phyloP scores from a whole-genome alignment of 1,140 invertebrate species.

The Lucilia cuprina region DNA sequence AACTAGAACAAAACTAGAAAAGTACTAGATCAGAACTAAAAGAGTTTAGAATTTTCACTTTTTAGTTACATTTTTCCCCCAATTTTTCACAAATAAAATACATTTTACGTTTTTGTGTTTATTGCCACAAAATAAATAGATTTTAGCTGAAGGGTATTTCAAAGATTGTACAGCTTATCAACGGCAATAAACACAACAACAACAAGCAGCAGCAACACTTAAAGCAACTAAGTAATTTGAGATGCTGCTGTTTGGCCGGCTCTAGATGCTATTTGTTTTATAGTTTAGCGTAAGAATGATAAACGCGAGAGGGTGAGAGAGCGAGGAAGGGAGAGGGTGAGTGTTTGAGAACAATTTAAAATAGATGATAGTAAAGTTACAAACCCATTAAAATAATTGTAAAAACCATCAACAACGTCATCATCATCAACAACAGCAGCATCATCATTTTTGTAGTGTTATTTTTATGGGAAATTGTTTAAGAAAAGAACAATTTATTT shows the following conservation, averaged over 20 bases:
- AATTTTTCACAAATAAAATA: too few relatives aligned
- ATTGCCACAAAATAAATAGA: background rate
- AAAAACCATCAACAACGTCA: background rate
- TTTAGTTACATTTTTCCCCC: too few relatives aligned
- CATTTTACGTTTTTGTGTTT: too few relatives aligned
- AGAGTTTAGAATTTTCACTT: too few relatives aligned
- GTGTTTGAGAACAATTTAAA: background rate
- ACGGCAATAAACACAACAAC: background rate
- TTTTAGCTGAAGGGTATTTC: background rate
- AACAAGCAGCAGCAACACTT: background rate
- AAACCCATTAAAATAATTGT: constrained; percentile 3
- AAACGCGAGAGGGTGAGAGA: background rate
- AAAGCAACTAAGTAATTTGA: background rate
- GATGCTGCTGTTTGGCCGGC: too few relatives aligned
- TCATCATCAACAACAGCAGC: background rate
- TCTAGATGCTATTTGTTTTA: too few relatives aligned
- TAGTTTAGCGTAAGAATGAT: background rate
- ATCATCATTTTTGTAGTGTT: too few relatives aligned
- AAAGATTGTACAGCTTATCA: background rate
- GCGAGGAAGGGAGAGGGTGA: background rate
- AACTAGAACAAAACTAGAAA: too few relatives aligned
- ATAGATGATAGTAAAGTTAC: background rate
- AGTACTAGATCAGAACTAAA: too few relatives aligned
- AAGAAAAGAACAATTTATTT: background rate
- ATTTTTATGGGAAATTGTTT: background rate